These are phyloP conservation scores for Cherax quadricarinatus DNA, from an alignment of 1,140 invertebrate species.

Conservation along the genomic window DNA sequence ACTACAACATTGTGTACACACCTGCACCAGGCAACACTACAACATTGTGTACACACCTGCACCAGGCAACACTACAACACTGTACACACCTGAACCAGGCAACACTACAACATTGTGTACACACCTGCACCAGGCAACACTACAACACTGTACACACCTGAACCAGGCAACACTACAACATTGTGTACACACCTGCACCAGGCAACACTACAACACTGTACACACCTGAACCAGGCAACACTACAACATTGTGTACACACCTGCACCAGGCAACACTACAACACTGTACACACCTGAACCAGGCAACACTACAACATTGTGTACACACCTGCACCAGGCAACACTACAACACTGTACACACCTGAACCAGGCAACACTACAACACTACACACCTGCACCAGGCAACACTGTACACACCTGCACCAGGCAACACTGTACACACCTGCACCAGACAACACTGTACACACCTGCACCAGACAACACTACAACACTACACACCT, in stretches of 20 bases:
- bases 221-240: slow-evolving; percentile 62
- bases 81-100: too few relatives aligned
- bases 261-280: slow-evolving; percentile 56
- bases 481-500: slow-evolving; percentile 24
- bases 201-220: slow-evolving; percentile 42
- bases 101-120: slow-evolving; percentile 22
- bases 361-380: slow-evolving; percentile 56
- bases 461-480: slow-evolving; percentile 61
- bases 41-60: too few relatives aligned
- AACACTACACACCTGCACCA: slow-evolving; percentile 49
- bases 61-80: slow-evolving; percentile 50
- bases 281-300: too few relatives aligned
- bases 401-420: slow-evolving; percentile 53
- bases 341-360: slow-evolving; percentile 29
- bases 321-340: slow-evolving; percentile 63
- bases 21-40: slow-evolving; percentile 57
- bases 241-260: not conserved
- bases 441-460: slow-evolving; percentile 58
- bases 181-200: too few relatives aligned
- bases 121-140: slow-evolving; percentile 62
- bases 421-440: slow-evolving; percentile 62
- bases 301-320: slow-evolving; percentile 42
- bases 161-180: slow-evolving; percentile 51
- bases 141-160: too few relatives aligned
- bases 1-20: slow-evolving; percentile 3